Percentiles rank a stretch among this genome's conserved stretches.
phyloP scores from a whole-genome alignment of 37 sponge, comb jelly and placozoan genomes.

The Eunapius fragilis region DNA sequence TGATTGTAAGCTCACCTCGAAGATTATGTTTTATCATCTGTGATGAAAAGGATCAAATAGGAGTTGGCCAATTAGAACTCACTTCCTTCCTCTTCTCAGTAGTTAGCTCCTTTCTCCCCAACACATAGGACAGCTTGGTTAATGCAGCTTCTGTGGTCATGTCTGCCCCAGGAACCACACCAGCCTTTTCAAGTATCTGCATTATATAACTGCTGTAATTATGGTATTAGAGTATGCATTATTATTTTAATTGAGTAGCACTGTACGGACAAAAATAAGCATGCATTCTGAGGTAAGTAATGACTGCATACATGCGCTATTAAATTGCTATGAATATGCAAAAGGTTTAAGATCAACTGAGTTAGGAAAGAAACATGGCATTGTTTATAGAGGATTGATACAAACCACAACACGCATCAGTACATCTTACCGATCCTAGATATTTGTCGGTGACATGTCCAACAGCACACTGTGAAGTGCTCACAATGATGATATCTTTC shows the following conservation, averaged over 20 bases:
- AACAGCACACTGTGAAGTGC: slow-evolving; percentile 71
- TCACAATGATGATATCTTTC: slow-evolving; percentile 71
- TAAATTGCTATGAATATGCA: too few species aligned
- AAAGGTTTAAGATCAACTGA: too few species aligned
- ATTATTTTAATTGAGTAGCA: too few species aligned
- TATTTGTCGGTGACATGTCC: slow-evolving; percentile 79
- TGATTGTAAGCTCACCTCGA: background rate
- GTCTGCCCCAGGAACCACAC: slow-evolving; percentile 77
- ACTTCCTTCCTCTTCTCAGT: slow-evolving; percentile 17
- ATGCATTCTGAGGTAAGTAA: too few species aligned
- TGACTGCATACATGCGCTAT: too few species aligned
- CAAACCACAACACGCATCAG: background rate
- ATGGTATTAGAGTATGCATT: too few species aligned
- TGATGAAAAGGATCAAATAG: background rate
- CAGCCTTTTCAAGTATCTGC: slow-evolving; percentile 62
- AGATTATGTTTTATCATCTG: background rate
- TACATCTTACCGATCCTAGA: background rate
- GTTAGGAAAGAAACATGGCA: too few species aligned
- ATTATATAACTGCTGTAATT: background rate
- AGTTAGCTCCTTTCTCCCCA: slow-evolving; percentile 40
- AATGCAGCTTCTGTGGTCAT: slow-evolving; percentile 95
- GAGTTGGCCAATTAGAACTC: background rate
- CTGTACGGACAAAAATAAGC: too few species aligned
- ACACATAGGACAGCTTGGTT: slow-evolving; percentile 78
- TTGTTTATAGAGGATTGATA: too few species aligned